These are phyloP conservation scores for Cariama cristata DNA, from an alignment of 2,113 vertebrate species.

Conservation along the genomic window DNA sequence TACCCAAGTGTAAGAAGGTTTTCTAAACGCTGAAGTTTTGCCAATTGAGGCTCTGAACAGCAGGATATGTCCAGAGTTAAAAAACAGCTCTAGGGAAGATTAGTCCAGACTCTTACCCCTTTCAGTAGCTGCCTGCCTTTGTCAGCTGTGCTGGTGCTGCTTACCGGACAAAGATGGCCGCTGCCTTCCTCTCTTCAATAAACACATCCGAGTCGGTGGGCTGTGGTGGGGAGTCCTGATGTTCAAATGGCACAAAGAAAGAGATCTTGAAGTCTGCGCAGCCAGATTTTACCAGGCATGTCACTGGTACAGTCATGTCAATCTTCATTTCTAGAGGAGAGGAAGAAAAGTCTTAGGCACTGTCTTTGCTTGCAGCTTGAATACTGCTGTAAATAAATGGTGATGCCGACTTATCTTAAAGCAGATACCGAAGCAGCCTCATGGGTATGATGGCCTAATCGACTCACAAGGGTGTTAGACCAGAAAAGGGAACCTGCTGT, in stretches of 20 bases:
- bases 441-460: fast-evolving
- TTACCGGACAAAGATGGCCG: constrained; percentile 81
- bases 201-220: constrained; percentile 73
- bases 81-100: fast-evolving
- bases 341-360: too few species aligned
- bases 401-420: background rate
- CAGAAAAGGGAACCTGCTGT: background rate
- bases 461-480: background rate
- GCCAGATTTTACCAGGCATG: constrained; percentile 76
- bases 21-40: background rate
- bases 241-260: constrained; percentile 83
- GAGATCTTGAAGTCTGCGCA: constrained; percentile 79
- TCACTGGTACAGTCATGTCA: constrained; percentile 86
- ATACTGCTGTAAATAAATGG: background rate
- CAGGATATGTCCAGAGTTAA: fast-evolving
- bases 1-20: background rate
- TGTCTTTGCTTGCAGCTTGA: background rate
- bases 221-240: constrained; percentile 76
- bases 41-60: background rate
- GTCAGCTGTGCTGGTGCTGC: background rate
- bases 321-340: constrained; percentile 77
- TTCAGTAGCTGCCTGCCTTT: background rate
- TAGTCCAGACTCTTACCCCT: too few species aligned
- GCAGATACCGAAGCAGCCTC: background rate
- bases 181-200: constrained; percentile 79